A percentile compares a stretch with the other conserved stretches of the same genome.
These are phyloP conservation scores for Limnephilus marmoratus DNA, from an alignment of 2,888 invertebrate species.

Conservation along the genomic window DNA sequence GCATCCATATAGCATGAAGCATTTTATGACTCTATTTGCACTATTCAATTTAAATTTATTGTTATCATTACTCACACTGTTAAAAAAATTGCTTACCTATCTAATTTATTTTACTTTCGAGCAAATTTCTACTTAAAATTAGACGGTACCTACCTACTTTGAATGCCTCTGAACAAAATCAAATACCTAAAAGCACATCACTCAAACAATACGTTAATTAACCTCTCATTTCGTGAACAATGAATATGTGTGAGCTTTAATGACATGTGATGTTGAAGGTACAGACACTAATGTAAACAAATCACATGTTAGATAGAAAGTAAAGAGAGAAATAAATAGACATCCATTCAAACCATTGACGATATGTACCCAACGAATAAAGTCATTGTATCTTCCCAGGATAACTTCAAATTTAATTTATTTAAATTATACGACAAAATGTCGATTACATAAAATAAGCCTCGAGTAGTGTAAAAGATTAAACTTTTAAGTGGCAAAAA, in stretches of 20 bases:
- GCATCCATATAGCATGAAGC: neutral
- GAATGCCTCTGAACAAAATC: conserved; percentile 7
- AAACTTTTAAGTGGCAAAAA: neutral
- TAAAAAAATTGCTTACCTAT: too few species aligned
- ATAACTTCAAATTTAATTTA: conserved; percentile 31
- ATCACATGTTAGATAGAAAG: conserved; percentile 57
- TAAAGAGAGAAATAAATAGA: conserved; percentile 2
- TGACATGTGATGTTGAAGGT: conserved; percentile 37
- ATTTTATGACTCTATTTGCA: too few species aligned
- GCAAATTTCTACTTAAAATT: neutral
- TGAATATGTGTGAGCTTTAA: conserved; percentile 55
- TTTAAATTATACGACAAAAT: conserved; percentile 28
- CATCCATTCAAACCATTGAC: neutral
- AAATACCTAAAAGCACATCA: neutral
- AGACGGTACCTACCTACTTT: neutral
- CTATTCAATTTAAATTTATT: neutral
- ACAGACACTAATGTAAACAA: conserved; percentile 58
- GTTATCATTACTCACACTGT: too few species aligned
- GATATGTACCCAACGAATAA: neutral
- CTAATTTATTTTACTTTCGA: neutral
- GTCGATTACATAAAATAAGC: neutral
- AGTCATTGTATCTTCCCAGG: conserved; percentile 25
- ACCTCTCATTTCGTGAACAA: conserved; percentile 58
- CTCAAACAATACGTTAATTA: conserved; percentile 56
- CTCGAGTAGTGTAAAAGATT: neutral